Conservation (phyloP, 2,113 vertebrate genomes). For the Caretta caretta region DNA sequence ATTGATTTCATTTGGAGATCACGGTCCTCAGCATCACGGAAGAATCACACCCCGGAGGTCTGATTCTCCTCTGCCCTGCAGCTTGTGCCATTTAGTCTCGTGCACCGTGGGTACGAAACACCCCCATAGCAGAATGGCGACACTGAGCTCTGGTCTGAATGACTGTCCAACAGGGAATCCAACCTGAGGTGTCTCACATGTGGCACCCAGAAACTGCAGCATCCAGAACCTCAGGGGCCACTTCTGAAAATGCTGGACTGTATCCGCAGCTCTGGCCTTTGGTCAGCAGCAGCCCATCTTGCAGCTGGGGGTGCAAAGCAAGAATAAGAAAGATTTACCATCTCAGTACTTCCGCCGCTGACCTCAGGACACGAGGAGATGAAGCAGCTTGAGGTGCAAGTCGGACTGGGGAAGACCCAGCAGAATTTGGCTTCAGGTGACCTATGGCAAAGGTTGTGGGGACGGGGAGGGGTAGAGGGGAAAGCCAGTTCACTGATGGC, state of each 20-base stretch:
- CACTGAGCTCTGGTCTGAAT: neutral
- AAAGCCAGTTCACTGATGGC: neutral
- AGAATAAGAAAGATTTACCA: neutral
- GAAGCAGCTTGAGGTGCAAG: neutral
- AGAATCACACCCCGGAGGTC: neutral
- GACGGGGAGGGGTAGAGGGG: neutral
- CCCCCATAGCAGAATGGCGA: accelerated
- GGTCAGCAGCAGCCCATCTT: neutral
- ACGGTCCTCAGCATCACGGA: neutral
- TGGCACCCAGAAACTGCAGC: neutral
- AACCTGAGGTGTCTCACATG: neutral
- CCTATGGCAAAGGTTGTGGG: neutral
- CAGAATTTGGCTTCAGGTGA: neutral
- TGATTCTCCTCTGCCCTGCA: neutral
- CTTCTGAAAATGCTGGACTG: accelerated
- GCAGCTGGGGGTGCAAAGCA: no score
- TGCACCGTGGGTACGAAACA: neutral
- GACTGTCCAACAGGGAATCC: neutral
- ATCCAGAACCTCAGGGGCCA: neutral
- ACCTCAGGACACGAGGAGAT: accelerated
- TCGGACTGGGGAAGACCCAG: accelerated
- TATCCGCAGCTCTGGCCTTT: neutral
- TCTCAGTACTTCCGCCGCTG: neutral
- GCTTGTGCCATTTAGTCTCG: neutral
- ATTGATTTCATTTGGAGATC: neutral